These are phyloP conservation scores for Alouatta palliata DNA, from an alignment of 2,113 vertebrate species.

Conservation along the genomic window DNA sequence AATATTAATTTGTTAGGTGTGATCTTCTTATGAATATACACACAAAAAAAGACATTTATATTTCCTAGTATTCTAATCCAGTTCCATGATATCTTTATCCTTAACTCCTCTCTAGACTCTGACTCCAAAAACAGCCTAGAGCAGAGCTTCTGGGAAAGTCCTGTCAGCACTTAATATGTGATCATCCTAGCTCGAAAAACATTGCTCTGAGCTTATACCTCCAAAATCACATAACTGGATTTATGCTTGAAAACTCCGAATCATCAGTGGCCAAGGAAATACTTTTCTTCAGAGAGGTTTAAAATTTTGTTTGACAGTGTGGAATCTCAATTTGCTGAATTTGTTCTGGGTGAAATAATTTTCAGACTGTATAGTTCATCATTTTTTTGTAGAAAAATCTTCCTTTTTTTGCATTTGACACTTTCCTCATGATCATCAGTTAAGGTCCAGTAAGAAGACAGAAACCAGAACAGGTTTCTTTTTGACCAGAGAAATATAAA, in stretches of 20 bases:
- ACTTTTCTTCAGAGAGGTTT: background rate
- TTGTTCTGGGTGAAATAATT: background rate
- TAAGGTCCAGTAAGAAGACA: background rate
- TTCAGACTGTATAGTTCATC: background rate
- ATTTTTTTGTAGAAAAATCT: background rate
- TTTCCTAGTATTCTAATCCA: background rate
- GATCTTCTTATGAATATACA: background rate
- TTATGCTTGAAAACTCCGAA: conserved; percentile 33
- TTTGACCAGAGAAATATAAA: background rate
- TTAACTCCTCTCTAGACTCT: background rate
- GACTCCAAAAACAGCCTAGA: background rate
- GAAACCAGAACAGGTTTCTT: background rate
- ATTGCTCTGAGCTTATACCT: conserved; percentile 13
- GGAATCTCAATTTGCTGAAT: conserved; percentile 45
- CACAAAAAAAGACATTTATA: background rate
- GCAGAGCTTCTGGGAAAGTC: conserved; percentile 40
- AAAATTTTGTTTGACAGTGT: conserved; percentile 23
- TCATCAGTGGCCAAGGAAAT: background rate
- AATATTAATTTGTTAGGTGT: background rate
- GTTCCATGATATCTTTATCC: background rate
- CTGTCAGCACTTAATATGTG: conserved; percentile 18
- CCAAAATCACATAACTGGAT: conserved; percentile 57
- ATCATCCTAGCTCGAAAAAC: conserved; percentile 19
- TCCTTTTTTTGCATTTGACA: background rate
- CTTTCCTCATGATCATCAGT: background rate